Evolutionary conservation across 2,888 invertebrate species (phyloP).

Genomic region (Ephialtes manifestator): DNA sequence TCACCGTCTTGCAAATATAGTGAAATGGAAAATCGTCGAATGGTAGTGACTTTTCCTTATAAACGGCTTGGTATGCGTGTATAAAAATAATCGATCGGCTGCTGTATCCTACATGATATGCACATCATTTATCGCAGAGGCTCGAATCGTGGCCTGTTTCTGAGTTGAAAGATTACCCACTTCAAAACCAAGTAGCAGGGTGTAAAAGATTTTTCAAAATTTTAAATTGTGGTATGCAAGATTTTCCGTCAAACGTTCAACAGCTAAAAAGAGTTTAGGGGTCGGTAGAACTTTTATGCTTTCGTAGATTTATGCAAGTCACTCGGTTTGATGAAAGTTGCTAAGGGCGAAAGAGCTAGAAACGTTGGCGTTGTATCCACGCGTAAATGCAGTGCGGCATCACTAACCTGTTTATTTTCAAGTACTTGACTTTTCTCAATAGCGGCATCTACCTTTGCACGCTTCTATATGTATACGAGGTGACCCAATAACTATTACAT

Average conservation of each 20-base stretch:
- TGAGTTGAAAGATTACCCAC: conserved; percentile 11
- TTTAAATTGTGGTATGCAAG: not conserved
- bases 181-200: not conserved
- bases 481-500: conserved; percentile 15
- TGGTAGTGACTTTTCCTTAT: conserved; percentile 16
- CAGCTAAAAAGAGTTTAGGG: not conserved
- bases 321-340: conserved; percentile 74
- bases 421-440: conserved; percentile 12
- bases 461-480: not conserved
- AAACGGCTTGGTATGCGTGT: conserved; percentile 4
- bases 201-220: not conserved
- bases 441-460: not conserved
- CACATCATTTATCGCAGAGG: conserved; percentile 4
- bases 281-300: not conserved
- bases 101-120: conserved; percentile 26
- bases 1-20: not conserved
- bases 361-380: conserved; percentile 40
- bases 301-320: conserved; percentile 70
- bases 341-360: conserved; percentile 43
- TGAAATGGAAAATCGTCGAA: conserved; percentile 24
- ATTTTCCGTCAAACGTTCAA: conserved; percentile 1
- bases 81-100: conserved; percentile 19
- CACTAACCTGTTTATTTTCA: conserved; percentile 44
- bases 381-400: not conserved
- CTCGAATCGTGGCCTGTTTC: conserved; percentile 34